Conservation (phyloP, 2,888 invertebrate genomes). For the Eutolmus rufibarbis region DNA sequence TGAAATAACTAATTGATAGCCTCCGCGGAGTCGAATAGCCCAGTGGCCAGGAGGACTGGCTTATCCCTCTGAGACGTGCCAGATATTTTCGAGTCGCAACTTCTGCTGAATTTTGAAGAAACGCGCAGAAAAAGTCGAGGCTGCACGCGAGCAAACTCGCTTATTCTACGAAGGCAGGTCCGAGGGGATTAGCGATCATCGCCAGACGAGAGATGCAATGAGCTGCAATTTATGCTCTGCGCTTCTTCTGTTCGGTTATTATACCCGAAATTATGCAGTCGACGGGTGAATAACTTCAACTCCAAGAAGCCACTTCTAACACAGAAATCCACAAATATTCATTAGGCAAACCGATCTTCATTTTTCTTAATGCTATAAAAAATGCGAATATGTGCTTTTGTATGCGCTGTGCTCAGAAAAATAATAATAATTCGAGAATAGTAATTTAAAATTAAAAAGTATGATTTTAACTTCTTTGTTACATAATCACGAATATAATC, state of each 20-base stretch:
- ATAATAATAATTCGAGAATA: too few species aligned
- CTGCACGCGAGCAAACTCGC: constrained; percentile 25
- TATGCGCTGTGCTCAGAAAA: too few species aligned
- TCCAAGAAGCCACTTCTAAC: neutral
- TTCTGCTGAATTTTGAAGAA: neutral
- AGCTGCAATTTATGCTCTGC: neutral
- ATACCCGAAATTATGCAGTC: constrained; percentile 1
- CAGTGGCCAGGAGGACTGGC: neutral
- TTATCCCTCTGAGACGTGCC: constrained; percentile 8
- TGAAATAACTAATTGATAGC: constrained; percentile 25
- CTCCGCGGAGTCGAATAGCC: neutral
- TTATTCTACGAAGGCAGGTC: neutral
- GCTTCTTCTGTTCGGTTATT: neutral
- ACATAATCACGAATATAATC: too few species aligned
- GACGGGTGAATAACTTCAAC: neutral
- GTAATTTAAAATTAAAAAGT: too few species aligned
- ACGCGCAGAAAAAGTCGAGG: neutral
- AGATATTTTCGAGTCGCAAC: neutral
- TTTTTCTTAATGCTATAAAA: too few species aligned
- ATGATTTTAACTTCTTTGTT: too few species aligned
- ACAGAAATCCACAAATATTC: neutral
- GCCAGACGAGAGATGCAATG: neutral
- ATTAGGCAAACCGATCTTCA: neutral
- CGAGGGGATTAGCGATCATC: neutral
- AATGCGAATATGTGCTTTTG: too few species aligned